Base-by-base conservation (phyloP, 2,113 vertebrate species). In the Pionites leucogaster region DNA sequence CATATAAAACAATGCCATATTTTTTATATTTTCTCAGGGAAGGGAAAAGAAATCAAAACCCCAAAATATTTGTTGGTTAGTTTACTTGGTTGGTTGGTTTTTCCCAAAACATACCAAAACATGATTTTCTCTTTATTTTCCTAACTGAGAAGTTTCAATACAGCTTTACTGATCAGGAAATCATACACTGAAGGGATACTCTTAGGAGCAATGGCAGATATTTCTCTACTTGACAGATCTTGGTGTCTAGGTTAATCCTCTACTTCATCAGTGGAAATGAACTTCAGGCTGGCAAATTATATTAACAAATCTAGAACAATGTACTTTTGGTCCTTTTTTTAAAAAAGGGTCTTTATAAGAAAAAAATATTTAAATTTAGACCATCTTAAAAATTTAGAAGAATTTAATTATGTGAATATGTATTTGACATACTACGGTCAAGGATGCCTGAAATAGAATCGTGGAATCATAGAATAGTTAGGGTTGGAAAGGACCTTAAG, bases 31-130 rank as follows among this genome's bases (percentile, higher is more conserved):
- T 2, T 4, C 4, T 4, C 7, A 35, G 18, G 18, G 46, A 80
- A 63, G 0, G 4, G 5, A 14, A 33, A 87, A 67, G 68, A 44
- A 6, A 18, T 53, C 2, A 52, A 68, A 37, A 1, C 78, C 46
- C 2, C 2, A 1, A 87, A n/a, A 42, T 41, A 0, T 19, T 60
- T 65, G 1, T 50, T 16, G 3, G 1, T 15, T 67, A 65, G 9
- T 11, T 60, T 52, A 4, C 17, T 29, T 46, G 3, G 8, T n/a
- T 57, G 55, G 31, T 2, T 19, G 41, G 13, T 14, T 42, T 29
- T 7, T 13, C 23, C 6, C 12, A 2, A 8, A 22, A 41, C 62
- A 35, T 50, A 19, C 1, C 2, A 17, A 70, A 41, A 15, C 1
- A 17, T 29, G 1, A 17, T 57, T 83, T 88, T 77, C 6, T 86